Evolutionary conservation across 2,113 vertebrate genomes (phyloP).

Genomic region (Chionodraco myersi): DNA sequence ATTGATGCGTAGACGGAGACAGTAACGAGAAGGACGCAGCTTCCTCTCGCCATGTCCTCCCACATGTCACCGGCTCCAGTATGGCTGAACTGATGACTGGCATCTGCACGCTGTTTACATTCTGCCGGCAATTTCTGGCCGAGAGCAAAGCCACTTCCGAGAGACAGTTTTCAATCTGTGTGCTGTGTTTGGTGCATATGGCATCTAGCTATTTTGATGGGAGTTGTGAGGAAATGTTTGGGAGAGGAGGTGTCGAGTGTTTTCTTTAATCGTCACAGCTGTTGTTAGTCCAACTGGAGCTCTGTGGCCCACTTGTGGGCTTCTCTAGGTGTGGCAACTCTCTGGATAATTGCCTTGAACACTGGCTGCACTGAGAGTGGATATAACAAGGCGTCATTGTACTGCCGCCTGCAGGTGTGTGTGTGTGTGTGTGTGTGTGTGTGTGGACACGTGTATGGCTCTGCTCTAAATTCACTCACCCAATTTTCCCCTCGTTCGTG

Average conservation of each 20-base stretch:
- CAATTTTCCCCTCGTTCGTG: conserved; percentile 41
- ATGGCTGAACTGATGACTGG: conserved; percentile 44
- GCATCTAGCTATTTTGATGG: conserved; percentile 18
- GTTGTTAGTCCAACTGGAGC: conserved; percentile 47
- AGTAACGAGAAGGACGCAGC: conserved; percentile 36
- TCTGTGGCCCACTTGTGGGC: conserved; percentile 48
- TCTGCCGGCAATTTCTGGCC: conserved; percentile 17
- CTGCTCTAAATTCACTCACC: conserved; percentile 44
- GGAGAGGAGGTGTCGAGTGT: conserved; percentile 21
- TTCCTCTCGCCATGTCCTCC: conserved; percentile 44
- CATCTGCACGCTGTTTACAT: conserved; percentile 57
- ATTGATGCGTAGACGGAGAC: conserved; percentile 51
- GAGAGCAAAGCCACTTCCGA: conserved; percentile 19
- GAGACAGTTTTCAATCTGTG: conserved; percentile 8
- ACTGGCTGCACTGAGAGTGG: conserved; percentile 58
- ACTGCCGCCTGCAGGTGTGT: conserved; percentile 24
- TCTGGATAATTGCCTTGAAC: conserved; percentile 71
- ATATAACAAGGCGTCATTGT: conserved; percentile 65
- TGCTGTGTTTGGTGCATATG: neutral
- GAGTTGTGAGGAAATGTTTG: conserved; percentile 32
- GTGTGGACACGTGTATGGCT: neutral
- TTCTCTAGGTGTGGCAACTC: conserved; percentile 68
- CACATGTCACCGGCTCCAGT: conserved; percentile 36
- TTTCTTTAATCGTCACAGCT: conserved; percentile 56
- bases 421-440: no score